These are phyloP conservation scores for Tenthredo scrophulariae DNA, from an alignment of 2,888 invertebrate genomes.

Conservation along the genomic window DNA sequence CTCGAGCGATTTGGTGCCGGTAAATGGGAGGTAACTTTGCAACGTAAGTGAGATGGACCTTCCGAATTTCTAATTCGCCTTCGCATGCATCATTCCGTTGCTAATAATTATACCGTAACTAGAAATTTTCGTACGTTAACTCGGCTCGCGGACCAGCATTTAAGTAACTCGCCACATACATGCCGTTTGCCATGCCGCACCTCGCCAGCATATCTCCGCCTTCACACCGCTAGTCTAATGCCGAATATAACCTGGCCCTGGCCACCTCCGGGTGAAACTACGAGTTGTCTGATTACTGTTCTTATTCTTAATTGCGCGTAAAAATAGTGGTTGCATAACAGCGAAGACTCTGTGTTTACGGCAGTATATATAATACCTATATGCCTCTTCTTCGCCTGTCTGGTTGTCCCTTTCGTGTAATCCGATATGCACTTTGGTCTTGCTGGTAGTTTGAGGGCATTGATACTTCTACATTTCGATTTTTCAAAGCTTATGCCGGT, in stretches of 20 bases:
- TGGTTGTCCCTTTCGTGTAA: not conserved
- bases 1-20: not conserved
- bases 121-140: constrained; percentile 31
- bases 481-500: constrained; percentile 10
- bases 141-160: constrained; percentile 2
- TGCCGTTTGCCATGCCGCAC: constrained; percentile 15
- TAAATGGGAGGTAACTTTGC: not conserved
- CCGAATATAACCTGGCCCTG: constrained; percentile 12
- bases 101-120: constrained; percentile 3
- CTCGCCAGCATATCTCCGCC: constrained; percentile 9
- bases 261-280: not conserved
- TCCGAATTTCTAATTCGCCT: not conserved
- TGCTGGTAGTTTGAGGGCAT: not conserved
- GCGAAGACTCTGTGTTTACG: constrained; percentile 26
- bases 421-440: not conserved
- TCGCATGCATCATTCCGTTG: not conserved
- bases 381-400: not conserved
- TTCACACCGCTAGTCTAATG: not conserved
- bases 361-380: not conserved
- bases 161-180: not conserved
- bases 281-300: constrained; percentile 41
- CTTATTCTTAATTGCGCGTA: constrained; percentile 45
- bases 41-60: not conserved
- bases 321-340: constrained; percentile 42
- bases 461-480: constrained; percentile 12